Conservation (phyloP, 37 sponge, comb jelly and placozoan genomes). For the Amphimedon queenslandica region DNA sequence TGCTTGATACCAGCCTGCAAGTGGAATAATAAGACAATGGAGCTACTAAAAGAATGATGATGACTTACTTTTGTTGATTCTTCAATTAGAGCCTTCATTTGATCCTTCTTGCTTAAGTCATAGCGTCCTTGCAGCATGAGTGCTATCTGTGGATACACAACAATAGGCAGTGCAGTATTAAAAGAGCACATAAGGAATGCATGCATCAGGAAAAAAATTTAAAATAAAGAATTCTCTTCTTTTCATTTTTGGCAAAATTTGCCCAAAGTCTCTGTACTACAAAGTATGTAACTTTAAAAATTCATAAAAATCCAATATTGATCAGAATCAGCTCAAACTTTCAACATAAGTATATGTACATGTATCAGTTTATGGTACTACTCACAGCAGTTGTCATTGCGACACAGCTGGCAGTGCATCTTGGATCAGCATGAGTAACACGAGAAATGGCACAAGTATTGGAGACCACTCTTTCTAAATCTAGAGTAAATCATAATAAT, state of each 20-base stretch:
- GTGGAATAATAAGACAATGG: neutral
- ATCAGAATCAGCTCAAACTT: too few species aligned
- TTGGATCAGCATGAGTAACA: constrained; percentile 87
- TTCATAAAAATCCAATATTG: too few species aligned
- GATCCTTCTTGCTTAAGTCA: constrained; percentile 35
- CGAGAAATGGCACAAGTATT: constrained; percentile 63
- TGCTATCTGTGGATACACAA: constrained; percentile 47
- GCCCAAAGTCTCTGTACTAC: neutral
- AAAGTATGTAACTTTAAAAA: neutral
- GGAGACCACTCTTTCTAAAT: constrained; percentile 53
- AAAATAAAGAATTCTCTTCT: too few species aligned
- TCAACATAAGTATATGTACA: neutral
- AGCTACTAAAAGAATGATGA: constrained; percentile 8
- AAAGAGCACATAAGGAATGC: too few species aligned
- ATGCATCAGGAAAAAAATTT: too few species aligned
- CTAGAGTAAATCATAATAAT: constrained; percentile 18
- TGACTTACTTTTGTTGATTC: constrained; percentile 29
- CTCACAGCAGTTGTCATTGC: constrained; percentile 87
- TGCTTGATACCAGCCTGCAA: constrained; percentile 44
- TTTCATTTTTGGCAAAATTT: too few species aligned
- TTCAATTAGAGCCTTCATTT: constrained; percentile 32
- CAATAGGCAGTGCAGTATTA: neutral
- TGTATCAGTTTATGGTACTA: too few species aligned
- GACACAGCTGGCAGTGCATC: constrained; percentile 85
- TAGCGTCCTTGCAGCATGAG: constrained; percentile 69